Conservation (phyloP, 2,797 vertebrate species). For the Sebastolobus alascanus region DNA sequence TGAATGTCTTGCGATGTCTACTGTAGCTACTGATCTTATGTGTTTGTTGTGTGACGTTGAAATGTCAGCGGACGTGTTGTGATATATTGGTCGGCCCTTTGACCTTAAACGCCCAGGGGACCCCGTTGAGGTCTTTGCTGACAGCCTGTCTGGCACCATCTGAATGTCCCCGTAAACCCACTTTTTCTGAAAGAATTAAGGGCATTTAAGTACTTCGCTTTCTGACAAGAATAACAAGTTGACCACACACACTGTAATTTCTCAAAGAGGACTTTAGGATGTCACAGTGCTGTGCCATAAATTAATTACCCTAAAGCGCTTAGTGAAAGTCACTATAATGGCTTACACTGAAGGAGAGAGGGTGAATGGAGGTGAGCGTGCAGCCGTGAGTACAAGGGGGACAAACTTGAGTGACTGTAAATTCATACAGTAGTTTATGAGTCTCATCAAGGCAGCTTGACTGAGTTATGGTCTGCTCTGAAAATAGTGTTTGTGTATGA, state of each 20-base stretch:
- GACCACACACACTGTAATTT: conserved; percentile 63
- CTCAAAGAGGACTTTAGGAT: conserved; percentile 66
- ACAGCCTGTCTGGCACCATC: conserved; percentile 33
- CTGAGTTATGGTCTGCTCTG: conserved; percentile 49
- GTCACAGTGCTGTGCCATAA: conserved; percentile 69
- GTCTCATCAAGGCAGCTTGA: conserved; percentile 55
- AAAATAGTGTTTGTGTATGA: conserved; percentile 26
- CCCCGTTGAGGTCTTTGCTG: conserved; percentile 22
- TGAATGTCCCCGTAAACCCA: conserved; percentile 33
- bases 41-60: background rate
- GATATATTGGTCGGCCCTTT: conserved; percentile 10
- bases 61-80: conserved; percentile 7
- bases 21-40: background rate
- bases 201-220: conserved; percentile 42
- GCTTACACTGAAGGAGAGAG: conserved; percentile 57
- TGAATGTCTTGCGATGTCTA: conserved; percentile 7
- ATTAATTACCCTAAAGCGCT: conserved; percentile 77
- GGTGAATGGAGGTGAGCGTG: conserved; percentile 57
- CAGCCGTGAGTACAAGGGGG: conserved; percentile 30
- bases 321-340: conserved; percentile 68
- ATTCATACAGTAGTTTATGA: conserved; percentile 54
- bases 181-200: conserved; percentile 56
- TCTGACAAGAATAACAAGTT: conserved; percentile 50
- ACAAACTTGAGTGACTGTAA: conserved; percentile 40
- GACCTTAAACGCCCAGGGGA: conserved; percentile 26